Base-by-base conservation (phyloP, 2,888 invertebrate genomes). In the Danaus chrysippus region DNA sequence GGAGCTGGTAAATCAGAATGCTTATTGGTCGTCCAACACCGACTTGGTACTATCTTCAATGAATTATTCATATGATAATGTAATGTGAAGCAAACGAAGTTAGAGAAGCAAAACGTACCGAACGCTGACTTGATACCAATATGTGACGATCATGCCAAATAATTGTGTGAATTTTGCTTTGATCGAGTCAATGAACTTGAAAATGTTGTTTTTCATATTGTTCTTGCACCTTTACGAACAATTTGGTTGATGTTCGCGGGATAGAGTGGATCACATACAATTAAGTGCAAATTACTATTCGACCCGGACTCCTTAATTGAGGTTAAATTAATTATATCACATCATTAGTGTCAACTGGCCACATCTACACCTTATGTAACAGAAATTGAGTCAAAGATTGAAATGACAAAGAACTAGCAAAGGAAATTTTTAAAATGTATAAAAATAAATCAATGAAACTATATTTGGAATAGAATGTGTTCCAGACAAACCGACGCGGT, bases 261-360 rank as follows among this genome's bases (percentile, higher is more conserved):
- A 34, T 34, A 34, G 23, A 34, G 23, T 43, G 53, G 42, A 46
- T 13, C 42, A 59, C 42, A 23, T 49, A 54, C 11, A 52, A 59
- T 59, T 59, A 59, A 53, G 58, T 53, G 41, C n/a, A 23, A 23
- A 10, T n/a, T 34, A 19, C 23, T 49, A 17, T 49, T 17, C 49
- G 49, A 56, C 62, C 62, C 23, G 64, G 66, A 64, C 68, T 62
- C 72, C 72, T 74, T 82, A 82, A 88, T 84, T 84, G 83, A 79
- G 88, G 89, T 89, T 87, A 88, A 89, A 83, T 81, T 83, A 85
- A 86, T 87, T 86, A 86, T 81, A 84, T 73, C 78, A 76, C 72
- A 70, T 82, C 81, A 81, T 74, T 75, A 77, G 70, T 65, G 75
- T 67, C 73, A 76, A 76, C 75, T 70, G 70, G 69, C 70, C 69